Evolutionary conservation across 2,797 vertebrate species (phyloP), one percentile per base, ranked within the genome.

Genomic region (Mareca penelope): DNA sequence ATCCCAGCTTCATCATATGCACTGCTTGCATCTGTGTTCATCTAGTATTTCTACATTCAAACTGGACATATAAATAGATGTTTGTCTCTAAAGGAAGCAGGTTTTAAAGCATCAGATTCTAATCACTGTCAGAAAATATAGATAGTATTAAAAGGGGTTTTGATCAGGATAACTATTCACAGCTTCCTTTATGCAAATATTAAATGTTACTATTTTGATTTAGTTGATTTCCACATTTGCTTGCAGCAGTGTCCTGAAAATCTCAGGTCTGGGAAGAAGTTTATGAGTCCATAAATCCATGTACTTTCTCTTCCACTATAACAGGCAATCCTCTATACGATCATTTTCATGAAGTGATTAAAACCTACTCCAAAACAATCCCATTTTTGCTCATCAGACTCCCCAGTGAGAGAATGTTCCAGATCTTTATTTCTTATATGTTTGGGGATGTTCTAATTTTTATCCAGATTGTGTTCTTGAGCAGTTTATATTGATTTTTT

Each of bases 11-110:
- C 42, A 84, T 65, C 52, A 79, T 70, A 87, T 40, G 31, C 33
- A 48, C 35, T 85, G 23, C 68, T 87, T 81, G 39, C 42, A 88
- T 55, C 63, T 85, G 2, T 33, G 39, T 79, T 95, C 72, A 37
- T 85, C 88, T 52, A 70, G 16, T 63, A 59, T 80, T 80, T 89
- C 63, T 72, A 67, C 56, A 23, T 68, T 85, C 84, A 90, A 48
- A 80, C 23, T 71, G 71, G 46, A 24, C 29, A 75, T 75, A 77
- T 80, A 89, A 92, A 89, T 68, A 93, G 70, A 37, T 56, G 21
- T 77, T 82, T 89, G 26, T 26, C 87, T 79, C 91, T 89, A 76
- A 90, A 92, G 68, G 64, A 82, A 96, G 84, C 56, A 52, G 28
- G 85, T 94, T 23, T 67, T 85, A 67, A 79, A 83, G 57, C 24